Evolutionary conservation across 2,797 vertebrate species (phyloP).

Genomic region (Oophaga sylvatica): DNA sequence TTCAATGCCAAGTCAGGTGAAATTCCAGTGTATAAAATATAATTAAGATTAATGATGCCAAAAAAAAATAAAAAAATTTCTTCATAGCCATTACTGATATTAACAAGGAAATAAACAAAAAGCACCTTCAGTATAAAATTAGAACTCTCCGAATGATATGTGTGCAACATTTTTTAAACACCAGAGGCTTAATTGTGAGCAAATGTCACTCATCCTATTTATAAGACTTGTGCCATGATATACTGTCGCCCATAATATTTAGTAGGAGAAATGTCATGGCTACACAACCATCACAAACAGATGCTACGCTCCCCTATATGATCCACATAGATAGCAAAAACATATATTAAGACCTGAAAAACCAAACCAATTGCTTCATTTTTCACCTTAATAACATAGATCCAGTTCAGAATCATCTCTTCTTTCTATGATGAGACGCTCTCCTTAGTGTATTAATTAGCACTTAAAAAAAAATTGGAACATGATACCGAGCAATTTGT

Average conservation of each 20-base stretch:
- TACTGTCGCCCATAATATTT: background rate
- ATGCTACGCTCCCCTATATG: background rate
- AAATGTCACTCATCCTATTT: background rate
- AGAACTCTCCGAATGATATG: background rate
- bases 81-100: background rate
- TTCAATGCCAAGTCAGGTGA: no score
- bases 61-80: no score
- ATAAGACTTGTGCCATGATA: background rate
- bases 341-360: background rate
- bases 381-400: background rate
- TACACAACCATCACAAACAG: background rate
- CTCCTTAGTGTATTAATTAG: conserved; percentile 59
- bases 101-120: background rate
- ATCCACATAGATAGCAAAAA: background rate
- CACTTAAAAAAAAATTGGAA: conserved; percentile 47
- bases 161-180: background rate
- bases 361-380: background rate
- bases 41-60: no score
- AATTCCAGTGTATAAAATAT: no score
- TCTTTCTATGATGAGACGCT: background rate
- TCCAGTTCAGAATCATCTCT: conserved; percentile 1
- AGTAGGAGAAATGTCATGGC: background rate
- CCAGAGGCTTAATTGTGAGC: background rate
- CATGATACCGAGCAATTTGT: conserved; percentile 54
- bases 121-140: background rate